These are phyloP conservation scores for Apamea anceps DNA, from an alignment of 2,888 invertebrate species.

Conservation along the genomic window DNA sequence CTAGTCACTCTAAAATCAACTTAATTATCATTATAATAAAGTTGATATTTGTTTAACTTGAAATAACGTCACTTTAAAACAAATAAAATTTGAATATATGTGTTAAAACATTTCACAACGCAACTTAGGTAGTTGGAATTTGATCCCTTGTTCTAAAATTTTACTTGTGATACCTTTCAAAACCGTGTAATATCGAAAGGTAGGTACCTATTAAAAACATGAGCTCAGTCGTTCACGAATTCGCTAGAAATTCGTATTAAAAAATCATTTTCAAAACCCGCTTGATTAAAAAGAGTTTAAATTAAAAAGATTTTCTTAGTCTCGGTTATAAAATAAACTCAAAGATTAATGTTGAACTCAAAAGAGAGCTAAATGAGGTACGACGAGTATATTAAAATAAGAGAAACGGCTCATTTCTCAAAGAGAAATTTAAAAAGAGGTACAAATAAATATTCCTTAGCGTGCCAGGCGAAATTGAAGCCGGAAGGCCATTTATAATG, in stretches of 20 bases:
- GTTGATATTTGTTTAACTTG: too few species aligned
- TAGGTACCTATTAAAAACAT: neutral
- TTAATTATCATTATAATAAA: too few species aligned
- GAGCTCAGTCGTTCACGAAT: neutral
- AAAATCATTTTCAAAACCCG: neutral
- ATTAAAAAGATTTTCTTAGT: neutral
- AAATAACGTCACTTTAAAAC: too few species aligned
- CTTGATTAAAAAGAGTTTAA: neutral
- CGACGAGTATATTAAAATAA: slow-evolving; percentile 9
- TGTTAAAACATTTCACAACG: neutral
- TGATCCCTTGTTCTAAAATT: neutral
- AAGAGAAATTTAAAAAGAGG: slow-evolving; percentile 14
- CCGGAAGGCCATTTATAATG: slow-evolving; percentile 16
- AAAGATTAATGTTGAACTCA: neutral
- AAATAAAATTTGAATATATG: neutral
- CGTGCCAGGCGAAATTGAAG: slow-evolving; percentile 16
- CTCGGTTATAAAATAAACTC: neutral
- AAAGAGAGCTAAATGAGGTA: neutral
- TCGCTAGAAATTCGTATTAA: neutral
- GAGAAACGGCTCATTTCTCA: neutral
- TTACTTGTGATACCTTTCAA: neutral
- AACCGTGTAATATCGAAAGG: neutral
- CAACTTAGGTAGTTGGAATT: neutral
- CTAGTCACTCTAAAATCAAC: too few species aligned
- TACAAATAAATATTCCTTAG: slow-evolving; percentile 21